Conservation (phyloP, 64 coral and sea anemone species). For the Porites lutea region DNA sequence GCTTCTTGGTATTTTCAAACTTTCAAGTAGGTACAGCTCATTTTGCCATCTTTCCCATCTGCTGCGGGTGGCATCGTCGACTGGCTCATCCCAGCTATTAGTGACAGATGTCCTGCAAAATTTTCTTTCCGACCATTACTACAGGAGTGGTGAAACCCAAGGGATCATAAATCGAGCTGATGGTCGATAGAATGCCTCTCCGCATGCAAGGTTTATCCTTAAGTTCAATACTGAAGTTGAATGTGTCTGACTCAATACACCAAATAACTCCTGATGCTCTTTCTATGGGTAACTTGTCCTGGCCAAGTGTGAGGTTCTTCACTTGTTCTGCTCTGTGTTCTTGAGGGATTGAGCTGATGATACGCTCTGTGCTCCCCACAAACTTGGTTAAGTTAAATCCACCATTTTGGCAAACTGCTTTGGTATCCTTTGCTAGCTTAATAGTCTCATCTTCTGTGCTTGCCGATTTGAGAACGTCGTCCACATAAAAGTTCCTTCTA, state of each 20-base stretch:
- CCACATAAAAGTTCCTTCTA: constrained; percentile 6
- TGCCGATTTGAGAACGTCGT: constrained; percentile 1
- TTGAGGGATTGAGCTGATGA: constrained; percentile 42
- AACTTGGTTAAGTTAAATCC: constrained; percentile 69
- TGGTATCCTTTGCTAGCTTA: constrained; percentile 14
- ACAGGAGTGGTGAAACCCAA: constrained; percentile 32
- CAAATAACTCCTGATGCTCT: constrained; percentile 25
- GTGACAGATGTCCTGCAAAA: constrained; percentile 42
- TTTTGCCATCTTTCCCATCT: constrained; percentile 37
- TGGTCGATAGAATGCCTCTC: constrained; percentile 41
- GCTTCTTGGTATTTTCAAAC: constrained; percentile 26
- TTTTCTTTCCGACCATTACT: constrained; percentile 23
- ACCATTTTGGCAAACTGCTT: constrained; percentile 10
- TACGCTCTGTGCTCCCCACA: constrained; percentile 35
- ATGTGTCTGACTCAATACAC: constrained; percentile 31
- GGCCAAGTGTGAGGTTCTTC: constrained; percentile 43
- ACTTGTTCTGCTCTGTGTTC: constrained; percentile 39
- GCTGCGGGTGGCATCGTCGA: constrained; percentile 23
- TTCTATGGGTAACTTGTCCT: constrained; percentile 52
- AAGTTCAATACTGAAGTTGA: constrained; percentile 37
- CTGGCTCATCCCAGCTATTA: constrained; percentile 38
- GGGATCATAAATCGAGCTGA: constrained; percentile 47
- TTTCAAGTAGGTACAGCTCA: constrained; percentile 25
- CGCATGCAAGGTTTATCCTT: constrained; percentile 29
- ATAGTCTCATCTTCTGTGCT: constrained; percentile 7